phyloP scores from a whole-genome alignment of 53 echinoderm and acorn worm genomes.

The Glandiceps talaboti region DNA sequence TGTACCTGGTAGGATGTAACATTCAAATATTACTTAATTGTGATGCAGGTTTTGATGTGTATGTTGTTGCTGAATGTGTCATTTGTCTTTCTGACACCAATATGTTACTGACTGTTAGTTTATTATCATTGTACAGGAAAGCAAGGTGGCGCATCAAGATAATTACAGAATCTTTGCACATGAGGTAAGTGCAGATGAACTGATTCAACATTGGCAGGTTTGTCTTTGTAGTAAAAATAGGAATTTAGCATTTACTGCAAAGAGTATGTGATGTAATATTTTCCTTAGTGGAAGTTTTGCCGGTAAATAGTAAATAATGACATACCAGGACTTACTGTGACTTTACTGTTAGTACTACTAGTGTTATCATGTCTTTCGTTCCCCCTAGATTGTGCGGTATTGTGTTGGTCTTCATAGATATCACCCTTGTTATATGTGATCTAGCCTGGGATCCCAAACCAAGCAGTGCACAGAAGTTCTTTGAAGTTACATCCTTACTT shows the following conservation, averaged over 20 bases:
- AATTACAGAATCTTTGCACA: neutral
- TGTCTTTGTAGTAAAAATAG: no score
- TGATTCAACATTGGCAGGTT: no score
- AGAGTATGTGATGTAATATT: neutral
- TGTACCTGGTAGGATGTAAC: no score
- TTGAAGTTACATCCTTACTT: constrained; percentile 48
- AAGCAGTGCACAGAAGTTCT: neutral
- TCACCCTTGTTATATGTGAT: neutral
- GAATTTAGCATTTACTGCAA: neutral
- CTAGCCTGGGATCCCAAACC: neutral
- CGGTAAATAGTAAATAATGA: no score
- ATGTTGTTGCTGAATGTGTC: no score
- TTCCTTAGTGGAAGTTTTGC: neutral
- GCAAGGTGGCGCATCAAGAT: neutral
- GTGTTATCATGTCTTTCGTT: no score
- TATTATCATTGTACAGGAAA: neutral
- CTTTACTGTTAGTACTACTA: neutral
- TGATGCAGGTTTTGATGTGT: no score
- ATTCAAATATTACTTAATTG: no score
- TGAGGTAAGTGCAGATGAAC: neutral
- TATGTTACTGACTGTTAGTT: neutral
- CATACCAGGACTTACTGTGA: neutral
- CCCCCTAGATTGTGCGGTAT: neutral
- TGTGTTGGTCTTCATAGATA: neutral
- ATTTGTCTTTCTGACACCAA: neutral